Base-by-base conservation (phyloP, 2,888 invertebrate genomes). In the Malacosoma neustria region DNA sequence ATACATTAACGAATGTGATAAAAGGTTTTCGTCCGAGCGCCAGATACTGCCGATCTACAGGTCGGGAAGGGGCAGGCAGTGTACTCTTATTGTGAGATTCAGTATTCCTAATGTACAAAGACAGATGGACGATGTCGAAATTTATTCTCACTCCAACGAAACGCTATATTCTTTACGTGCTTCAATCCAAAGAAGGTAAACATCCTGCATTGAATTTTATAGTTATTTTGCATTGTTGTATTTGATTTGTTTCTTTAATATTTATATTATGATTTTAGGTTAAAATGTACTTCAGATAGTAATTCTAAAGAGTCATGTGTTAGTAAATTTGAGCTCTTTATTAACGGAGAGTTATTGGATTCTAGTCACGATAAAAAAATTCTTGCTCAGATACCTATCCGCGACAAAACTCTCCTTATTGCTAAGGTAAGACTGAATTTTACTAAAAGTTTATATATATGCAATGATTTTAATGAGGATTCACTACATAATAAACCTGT, bases 1-100 rank as follows among this genome's bases (percentile, higher is more conserved):
- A 82, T 98, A 98, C 72, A 91, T 98, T 45, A 93, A 93, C 57
- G 97, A 98, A 82, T 98, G 97, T 86, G 98, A 98, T 87, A 91
- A 91, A 55, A 91, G 92, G 48, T 96, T 93, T 77, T 89, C 92
- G 34, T 94, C 94, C 30, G 98, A 98, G 71, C 88, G 98, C 48
- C 92, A 93, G 63, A 92, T 95, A 58, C 85, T 98, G 57, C 97
- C 98, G 13, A 89, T 98, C 42, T 93, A 93, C 62, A 92, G 97
- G 62, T 95, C 97, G 6, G 94, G 94, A 49, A 90, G 96, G 45
- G 98, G 98, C 39, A 94, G 97, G 74, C 94, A 97, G 68, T 90
- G 96, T 68, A 90, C 92, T 36, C 87, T 98, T 45, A 91, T 94
- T 55, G 92, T 98, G 60, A 89, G 97, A 58, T 84, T 81, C 58